Evolutionary conservation across 2,888 invertebrate genomes (phyloP).

Genomic region (Tipula unca): DNA sequence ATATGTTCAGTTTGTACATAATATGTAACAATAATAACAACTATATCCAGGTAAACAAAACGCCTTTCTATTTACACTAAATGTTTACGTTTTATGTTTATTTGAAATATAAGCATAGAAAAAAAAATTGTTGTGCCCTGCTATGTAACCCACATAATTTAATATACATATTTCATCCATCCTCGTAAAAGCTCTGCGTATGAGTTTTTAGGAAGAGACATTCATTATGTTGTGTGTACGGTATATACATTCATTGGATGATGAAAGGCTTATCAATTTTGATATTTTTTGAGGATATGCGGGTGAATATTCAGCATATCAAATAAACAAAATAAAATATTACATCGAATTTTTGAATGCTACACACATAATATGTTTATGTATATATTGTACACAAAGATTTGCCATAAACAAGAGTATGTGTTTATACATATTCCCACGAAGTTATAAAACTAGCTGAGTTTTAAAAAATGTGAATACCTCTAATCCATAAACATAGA

Average conservation of each 20-base stretch:
- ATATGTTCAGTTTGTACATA: not conserved
- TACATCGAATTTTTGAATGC: not conserved
- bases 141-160: not conserved
- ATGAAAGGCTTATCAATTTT: not conserved
- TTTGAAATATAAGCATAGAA: not conserved
- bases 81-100: not conserved
- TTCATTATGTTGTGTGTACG: not conserved
- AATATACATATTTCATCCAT: not conserved
- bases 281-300: not conserved
- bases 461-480: too few relatives aligned
- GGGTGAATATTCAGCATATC: not conserved
- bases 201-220: not conserved
- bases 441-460: too few relatives aligned
- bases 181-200: not conserved
- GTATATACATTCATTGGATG: not conserved
- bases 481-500: too few relatives aligned
- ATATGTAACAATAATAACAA: not conserved
- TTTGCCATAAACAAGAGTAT: too few relatives aligned
- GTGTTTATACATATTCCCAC: too few relatives aligned
- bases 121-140: not conserved
- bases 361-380: not conserved
- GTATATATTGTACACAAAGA: not conserved
- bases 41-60: not conserved
- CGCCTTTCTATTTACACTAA: not conserved
- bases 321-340: not conserved